Evolutionary conservation across 2,797 vertebrate genomes (phyloP).

Genomic region (Myotis pilosus): DNA sequence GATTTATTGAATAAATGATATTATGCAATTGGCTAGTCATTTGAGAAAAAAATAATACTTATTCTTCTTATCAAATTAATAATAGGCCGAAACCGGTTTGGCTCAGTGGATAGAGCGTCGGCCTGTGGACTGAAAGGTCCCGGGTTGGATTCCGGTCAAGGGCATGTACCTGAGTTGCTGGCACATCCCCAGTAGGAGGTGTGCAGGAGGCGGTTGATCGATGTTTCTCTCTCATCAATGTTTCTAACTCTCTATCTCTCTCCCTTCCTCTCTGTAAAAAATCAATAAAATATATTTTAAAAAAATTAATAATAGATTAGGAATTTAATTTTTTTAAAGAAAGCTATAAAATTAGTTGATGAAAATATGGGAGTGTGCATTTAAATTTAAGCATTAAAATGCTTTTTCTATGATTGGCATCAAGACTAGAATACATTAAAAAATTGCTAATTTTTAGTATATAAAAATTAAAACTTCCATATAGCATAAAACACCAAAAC

Average conservation of each 20-base stretch:
- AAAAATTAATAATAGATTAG: constrained; percentile 26
- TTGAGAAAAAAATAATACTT: neutral
- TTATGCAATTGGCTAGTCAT: neutral
- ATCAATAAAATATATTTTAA: too few relatives aligned
- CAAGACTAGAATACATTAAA: neutral
- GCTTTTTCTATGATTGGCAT: neutral
- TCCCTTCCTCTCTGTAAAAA: too few relatives aligned
- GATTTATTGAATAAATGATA: constrained; percentile 1
- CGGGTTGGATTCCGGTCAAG: too few relatives aligned
- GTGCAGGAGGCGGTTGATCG: too few relatives aligned
- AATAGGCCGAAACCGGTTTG: too few relatives aligned
- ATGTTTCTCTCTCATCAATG: too few relatives aligned
- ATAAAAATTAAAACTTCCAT: neutral
- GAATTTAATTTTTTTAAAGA: neutral
- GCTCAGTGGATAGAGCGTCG: too few relatives aligned
- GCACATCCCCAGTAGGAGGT: too few relatives aligned
- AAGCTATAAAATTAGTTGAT: constrained; percentile 10
- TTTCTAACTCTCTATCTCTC: too few relatives aligned
- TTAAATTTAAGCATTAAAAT: neutral
- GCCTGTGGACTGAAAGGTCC: too few relatives aligned
- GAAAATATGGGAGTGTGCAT: neutral
- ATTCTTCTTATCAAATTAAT: neutral
- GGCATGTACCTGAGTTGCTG: too few relatives aligned
- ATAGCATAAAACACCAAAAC: neutral
- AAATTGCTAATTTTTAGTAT: neutral